Conservation (phyloP, 1,140 invertebrate genomes). For the Onthophagus taurus region DNA sequence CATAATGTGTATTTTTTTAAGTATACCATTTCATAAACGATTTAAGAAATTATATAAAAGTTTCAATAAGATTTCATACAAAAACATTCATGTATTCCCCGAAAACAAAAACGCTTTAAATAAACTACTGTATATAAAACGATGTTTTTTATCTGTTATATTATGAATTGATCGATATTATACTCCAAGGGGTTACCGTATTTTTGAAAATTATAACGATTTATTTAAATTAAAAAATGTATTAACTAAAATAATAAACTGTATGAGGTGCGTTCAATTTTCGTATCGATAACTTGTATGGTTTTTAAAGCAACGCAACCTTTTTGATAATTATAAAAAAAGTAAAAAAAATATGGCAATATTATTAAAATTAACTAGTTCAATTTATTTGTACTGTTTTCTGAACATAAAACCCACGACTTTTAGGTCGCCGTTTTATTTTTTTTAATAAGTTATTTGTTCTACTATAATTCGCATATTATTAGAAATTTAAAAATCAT, state of each 20-base stretch:
- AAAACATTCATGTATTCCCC: not conserved
- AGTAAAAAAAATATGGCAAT: too few relatives aligned
- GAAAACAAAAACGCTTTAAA: not conserved
- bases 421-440: too few relatives aligned
- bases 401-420: too few relatives aligned
- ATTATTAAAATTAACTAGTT: too few relatives aligned
- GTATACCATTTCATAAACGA: constrained; percentile 7
- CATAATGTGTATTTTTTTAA: constrained; percentile 11
- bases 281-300: too few relatives aligned
- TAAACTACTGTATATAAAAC: not conserved
- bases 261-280: too few relatives aligned
- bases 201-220: not conserved
- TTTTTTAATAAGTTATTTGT: too few relatives aligned
- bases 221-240: not conserved
- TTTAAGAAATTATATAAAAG: constrained; percentile 4
- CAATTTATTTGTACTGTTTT: too few relatives aligned
- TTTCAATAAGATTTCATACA: constrained; percentile 1
- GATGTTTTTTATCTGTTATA: not conserved
- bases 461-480: too few relatives aligned
- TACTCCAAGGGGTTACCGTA: not conserved
- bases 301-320: too few relatives aligned
- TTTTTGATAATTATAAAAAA: too few relatives aligned
- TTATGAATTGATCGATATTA: not conserved
- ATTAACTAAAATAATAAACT: not conserved
- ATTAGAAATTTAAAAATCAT: too few relatives aligned